Evolutionary conservation across 2,797 vertebrate species (phyloP).

Genomic region (Glossophaga mutica): DNA sequence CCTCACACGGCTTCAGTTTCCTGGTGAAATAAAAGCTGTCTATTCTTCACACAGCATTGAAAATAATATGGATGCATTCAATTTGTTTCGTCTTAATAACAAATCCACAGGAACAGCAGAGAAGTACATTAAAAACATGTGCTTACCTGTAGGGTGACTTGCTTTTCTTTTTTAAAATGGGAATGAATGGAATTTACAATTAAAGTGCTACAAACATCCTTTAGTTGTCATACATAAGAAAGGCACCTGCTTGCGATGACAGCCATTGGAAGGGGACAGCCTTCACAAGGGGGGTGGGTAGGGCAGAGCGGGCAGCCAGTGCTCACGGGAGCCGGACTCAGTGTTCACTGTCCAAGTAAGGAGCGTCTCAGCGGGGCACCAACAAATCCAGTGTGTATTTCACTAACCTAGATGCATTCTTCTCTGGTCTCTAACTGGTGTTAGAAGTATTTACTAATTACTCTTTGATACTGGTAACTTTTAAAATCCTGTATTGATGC

Average conservation of each 20-base stretch:
- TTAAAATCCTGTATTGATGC: not conserved
- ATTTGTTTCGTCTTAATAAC: not conserved
- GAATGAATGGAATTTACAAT: not conserved
- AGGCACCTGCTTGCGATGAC: not conserved
- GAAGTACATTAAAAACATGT: not conserved
- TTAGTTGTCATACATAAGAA: not conserved
- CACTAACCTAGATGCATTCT: not conserved
- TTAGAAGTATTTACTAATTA: not conserved
- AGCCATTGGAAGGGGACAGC: not conserved
- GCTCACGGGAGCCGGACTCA: rapidly evolving
- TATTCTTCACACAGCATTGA: not conserved
- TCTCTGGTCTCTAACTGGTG: not conserved
- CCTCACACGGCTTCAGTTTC: not conserved
- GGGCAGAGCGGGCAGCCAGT: not conserved
- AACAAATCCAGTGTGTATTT: not conserved
- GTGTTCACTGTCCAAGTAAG: not conserved
- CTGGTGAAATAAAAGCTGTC: not conserved
- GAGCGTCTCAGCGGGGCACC: rapidly evolving
- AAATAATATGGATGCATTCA: not conserved
- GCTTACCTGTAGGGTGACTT: not conserved
- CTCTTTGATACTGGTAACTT: not conserved
- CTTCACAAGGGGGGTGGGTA: no score
- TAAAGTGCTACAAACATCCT: not conserved
- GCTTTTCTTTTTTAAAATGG: not conserved
- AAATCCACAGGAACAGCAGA: not conserved